Conservation (phyloP, 1,140 invertebrate genomes). For the Ptiloglossa arizonensis region DNA sequence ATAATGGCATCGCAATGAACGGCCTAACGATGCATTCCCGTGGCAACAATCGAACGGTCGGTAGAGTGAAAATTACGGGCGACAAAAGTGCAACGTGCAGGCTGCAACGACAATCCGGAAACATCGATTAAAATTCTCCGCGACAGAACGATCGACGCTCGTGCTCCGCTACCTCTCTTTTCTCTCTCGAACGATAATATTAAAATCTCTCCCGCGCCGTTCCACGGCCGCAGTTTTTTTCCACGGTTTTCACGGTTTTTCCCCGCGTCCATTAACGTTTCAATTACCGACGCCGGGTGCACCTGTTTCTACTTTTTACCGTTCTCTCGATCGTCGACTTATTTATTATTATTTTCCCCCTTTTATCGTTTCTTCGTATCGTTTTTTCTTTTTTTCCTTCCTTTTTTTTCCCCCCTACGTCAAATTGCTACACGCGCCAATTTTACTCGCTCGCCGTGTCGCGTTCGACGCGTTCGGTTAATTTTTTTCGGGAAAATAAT, state of each 20-base stretch:
- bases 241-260: conserved; percentile 36
- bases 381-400: not conserved
- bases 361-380: not conserved
- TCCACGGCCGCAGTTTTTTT: conserved; percentile 14
- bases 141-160: conserved; percentile 21
- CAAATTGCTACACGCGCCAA: not conserved
- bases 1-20: not conserved
- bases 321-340: conserved; percentile 29
- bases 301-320: conserved; percentile 49
- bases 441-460: not conserved
- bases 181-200: conserved; percentile 19
- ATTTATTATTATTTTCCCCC: not conserved
- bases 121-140: conserved; percentile 38
- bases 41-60: not conserved
- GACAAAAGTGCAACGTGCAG: not conserved
- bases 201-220: conserved; percentile 19
- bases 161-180: not conserved
- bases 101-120: conserved; percentile 14
- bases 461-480: no score
- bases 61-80: conserved; percentile 19
- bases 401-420: no score
- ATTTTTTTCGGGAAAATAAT: no score
- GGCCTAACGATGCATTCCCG: not conserved
- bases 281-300: conserved; percentile 67
- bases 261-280: conserved; percentile 66